These are phyloP conservation scores for Pocillopora meandrina DNA, from an alignment of 92 coral and sea anemone genomes.

Conservation along the genomic window DNA sequence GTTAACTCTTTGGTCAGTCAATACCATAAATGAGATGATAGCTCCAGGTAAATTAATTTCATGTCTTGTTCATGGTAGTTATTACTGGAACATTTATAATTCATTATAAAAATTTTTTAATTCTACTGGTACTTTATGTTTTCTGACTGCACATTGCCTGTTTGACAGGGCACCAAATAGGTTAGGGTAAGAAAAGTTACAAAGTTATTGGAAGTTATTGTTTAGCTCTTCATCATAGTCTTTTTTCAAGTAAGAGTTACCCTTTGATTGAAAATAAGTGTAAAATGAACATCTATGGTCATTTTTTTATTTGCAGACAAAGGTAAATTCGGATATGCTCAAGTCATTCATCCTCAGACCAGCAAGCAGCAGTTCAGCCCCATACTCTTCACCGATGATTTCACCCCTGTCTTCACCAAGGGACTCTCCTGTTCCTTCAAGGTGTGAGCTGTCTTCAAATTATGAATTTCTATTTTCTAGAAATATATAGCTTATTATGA, in stretches of 20 bases:
- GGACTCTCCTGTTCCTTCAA: slow-evolving; percentile 69
- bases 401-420: slow-evolving; percentile 86
- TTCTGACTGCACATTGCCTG: too few species aligned
- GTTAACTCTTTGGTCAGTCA: neutral
- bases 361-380: slow-evolving; percentile 72
- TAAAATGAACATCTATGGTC: neutral
- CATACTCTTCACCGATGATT: slow-evolving; percentile 80
- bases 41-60: too few species aligned
- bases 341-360: slow-evolving; percentile 89
- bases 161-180: too few species aligned
- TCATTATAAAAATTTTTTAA: too few species aligned
- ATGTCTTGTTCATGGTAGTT: too few species aligned
- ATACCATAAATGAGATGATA: too few species aligned
- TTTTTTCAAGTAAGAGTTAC: too few species aligned
- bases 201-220: too few species aligned
- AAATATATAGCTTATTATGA: neutral
- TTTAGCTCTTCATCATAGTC: too few species aligned
- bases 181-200: too few species aligned
- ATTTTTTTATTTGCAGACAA: slow-evolving; percentile 29
- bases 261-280: neutral
- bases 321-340: slow-evolving; percentile 38
- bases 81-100: too few species aligned
- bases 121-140: too few species aligned
- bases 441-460: slow-evolving; percentile 32
- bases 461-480: neutral